Percentiles rank a stretch among this genome's conserved stretches.
Evolutionary conservation across 2,888 invertebrate genomes (phyloP).

Genomic region (Idaea straminata): DNA sequence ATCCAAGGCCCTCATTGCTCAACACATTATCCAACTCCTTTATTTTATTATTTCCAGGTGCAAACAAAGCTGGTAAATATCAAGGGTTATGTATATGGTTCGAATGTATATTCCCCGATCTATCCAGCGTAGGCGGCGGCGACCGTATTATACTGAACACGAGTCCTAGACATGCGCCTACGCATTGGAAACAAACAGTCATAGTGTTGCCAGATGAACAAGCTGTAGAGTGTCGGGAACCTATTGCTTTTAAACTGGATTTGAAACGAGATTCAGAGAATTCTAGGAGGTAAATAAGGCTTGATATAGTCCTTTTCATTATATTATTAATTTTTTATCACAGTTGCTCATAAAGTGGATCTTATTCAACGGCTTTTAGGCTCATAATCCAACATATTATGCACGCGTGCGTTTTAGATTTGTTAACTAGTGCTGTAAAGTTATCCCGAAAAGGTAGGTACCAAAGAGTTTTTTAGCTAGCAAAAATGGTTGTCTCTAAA

Average conservation of each 20-base stretch:
- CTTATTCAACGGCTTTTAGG: too few relatives aligned
- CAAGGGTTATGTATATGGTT: constrained; percentile 92
- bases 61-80: constrained; percentile 80
- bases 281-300: constrained; percentile 58
- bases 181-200: constrained; percentile 97
- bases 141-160: constrained; percentile 85
- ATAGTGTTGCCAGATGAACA: constrained; percentile 86
- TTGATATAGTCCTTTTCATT: too few relatives aligned
- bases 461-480: too few relatives aligned
- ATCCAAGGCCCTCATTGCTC: too few relatives aligned
- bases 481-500: too few relatives aligned
- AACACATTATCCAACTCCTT: too few relatives aligned
- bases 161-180: constrained; percentile 84
- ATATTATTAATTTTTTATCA: too few relatives aligned
- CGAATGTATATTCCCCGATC: constrained; percentile 84
- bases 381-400: too few relatives aligned
- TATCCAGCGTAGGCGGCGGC: constrained; percentile 61
- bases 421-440: too few relatives aligned
- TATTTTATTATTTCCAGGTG: constrained; percentile 50
- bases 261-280: constrained; percentile 76
- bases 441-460: too few relatives aligned
- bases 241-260: constrained; percentile 84
- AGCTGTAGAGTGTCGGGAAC: constrained; percentile 79
- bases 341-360: too few relatives aligned
- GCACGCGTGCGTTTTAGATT: too few relatives aligned